Evolutionary conservation across 2,113 vertebrate genomes (phyloP), one percentile per base, ranked within the genome.

Genomic region (Macaca mulatta): DNA sequence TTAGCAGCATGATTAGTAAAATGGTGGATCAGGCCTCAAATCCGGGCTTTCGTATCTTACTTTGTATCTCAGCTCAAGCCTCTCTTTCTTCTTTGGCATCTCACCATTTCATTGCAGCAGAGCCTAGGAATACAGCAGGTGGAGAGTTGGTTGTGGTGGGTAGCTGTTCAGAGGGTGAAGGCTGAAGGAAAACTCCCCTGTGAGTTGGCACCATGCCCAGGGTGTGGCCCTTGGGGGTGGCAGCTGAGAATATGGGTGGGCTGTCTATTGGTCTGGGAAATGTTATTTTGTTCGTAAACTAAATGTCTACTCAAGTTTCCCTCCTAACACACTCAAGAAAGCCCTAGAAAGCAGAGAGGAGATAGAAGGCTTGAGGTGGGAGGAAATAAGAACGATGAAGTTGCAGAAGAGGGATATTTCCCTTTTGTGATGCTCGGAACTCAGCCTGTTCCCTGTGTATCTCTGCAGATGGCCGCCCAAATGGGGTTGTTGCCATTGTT

Each of bases 381-480:
- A 92, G 50, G 77, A 89, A 92, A 59, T 92, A 92, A 93, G 59
- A 94, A 55, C 9, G 43, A 74, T 40, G 55, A 92, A 80, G 55
- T 74, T 94, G 90, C 84, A 50, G 79, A 93, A 93, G 25, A 72
- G 48, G 92, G 17, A 57, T 40, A 16, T 89, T 91, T 82, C 55
- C 38, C 43, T 75, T 92, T 94, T 77, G 12, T 32, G 75, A 43
- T 75, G 83, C 82, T 96, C 25, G 0, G 57, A 94, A 87, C 81
- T 75, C 48, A 86, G 97, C 40, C 77, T 96, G 55, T 93, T 86
- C 22, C 74, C n/a, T 94, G 59, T 93, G 18, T 59, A 67, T 78
- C 92, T 96, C 59, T 86, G 52, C 92, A 96, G 96, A 95, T 92
- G 90, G 92, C 90, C 78, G 81, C 43, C 88, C 94, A 90, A 97